A percentile compares a stretch with the other conserved stretches of the same genome.
These are phyloP conservation scores for Prosopocoilus inquinatus DNA, from an alignment of 2,888 invertebrate species.

Conservation along the genomic window DNA sequence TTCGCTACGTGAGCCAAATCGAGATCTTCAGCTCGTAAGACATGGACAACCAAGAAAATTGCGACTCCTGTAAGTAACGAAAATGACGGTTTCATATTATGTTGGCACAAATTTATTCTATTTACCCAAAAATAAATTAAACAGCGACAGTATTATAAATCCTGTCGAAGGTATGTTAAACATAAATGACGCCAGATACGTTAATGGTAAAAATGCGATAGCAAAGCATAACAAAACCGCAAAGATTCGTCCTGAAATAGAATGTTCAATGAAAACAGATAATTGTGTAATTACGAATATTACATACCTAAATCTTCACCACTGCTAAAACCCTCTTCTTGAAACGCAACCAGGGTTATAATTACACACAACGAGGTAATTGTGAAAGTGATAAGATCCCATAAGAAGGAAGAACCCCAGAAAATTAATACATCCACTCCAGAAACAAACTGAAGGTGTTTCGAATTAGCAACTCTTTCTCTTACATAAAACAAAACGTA, in stretches of 20 bases:
- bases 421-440: constrained; percentile 65
- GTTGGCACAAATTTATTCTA: background rate
- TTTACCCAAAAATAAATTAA: constrained; percentile 72
- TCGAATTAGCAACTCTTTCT: constrained; percentile 67
- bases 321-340: constrained; percentile 61
- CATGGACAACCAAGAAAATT: constrained; percentile 66
- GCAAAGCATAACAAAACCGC: constrained; percentile 67
- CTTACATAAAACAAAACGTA: constrained; percentile 62
- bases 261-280: background rate
- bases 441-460: constrained; percentile 70
- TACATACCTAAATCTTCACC: constrained; percentile 54
- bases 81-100: too few relatives aligned
- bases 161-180: constrained; percentile 74
- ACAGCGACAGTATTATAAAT: constrained; percentile 68
- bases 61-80: constrained; percentile 65
- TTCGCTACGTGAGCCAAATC: constrained; percentile 59
- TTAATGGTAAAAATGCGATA: constrained; percentile 69
- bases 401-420: constrained; percentile 68
- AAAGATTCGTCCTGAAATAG: constrained; percentile 58
- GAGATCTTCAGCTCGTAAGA: constrained; percentile 62
- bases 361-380: constrained; percentile 58
- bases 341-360: constrained; percentile 63
- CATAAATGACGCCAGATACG: constrained; percentile 67
- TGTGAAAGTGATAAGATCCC: constrained; percentile 65
- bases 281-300: background rate